These are phyloP conservation scores for Halcyon chelicuti DNA, from an alignment of 2,797 vertebrate genomes.

Conservation along the genomic window DNA sequence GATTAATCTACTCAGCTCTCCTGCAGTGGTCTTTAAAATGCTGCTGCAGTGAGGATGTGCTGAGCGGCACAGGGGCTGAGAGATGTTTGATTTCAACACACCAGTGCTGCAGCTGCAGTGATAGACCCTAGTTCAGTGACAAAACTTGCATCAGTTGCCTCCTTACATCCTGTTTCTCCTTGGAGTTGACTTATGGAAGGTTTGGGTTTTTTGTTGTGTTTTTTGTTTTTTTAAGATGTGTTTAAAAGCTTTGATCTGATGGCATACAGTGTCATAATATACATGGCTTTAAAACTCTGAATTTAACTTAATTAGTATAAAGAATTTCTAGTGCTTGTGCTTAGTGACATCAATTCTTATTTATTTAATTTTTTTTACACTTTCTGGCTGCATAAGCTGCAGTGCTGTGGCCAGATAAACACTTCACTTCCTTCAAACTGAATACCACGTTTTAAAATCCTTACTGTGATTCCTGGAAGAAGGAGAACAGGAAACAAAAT, in stretches of 20 bases:
- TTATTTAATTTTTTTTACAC: background rate
- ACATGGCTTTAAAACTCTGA: background rate
- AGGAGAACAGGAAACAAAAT: background rate
- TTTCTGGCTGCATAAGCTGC: background rate
- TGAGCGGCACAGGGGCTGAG: background rate
- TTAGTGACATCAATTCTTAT: background rate
- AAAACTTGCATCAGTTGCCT: background rate
- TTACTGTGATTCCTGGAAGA: background rate
- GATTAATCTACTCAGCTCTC: background rate
- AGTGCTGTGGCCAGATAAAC: background rate
- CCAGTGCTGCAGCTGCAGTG: background rate
- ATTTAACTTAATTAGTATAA: background rate
- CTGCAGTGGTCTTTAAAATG: background rate
- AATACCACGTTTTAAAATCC: background rate
- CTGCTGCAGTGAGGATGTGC: background rate
- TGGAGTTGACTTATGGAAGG: background rate
- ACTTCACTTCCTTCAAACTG: background rate
- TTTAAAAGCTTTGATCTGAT: background rate
- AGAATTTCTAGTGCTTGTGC: background rate
- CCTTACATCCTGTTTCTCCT: background rate
- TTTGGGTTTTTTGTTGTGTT: background rate
- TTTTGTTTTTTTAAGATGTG: background rate
- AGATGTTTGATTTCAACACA: background rate
- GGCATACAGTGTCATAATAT: background rate
- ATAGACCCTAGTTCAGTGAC: background rate